Evolutionary conservation across 2,113 vertebrate species (phyloP), one percentile per base, ranked within the genome.

Genomic region (Clinocottus analis): DNA sequence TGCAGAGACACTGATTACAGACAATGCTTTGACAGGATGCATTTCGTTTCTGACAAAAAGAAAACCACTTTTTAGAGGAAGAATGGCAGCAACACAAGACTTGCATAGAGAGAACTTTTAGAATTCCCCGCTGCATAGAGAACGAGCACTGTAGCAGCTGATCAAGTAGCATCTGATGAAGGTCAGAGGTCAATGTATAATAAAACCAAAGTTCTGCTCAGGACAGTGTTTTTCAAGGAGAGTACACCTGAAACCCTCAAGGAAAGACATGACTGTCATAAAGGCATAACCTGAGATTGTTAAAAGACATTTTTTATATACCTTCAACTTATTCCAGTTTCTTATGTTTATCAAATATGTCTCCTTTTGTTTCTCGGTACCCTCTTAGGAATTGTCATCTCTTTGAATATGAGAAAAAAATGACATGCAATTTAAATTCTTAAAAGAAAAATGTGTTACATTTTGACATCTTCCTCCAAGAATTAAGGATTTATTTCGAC

Each of bases 41-140:
- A 60, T 79, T 74, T 63, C 33, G 58, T 76, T 63, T 79, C 21
- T 43, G 43, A 60, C 41, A 51, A 49, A 19, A 19, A 7, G 74
- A 65, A 60, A 29, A 27, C 10, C 2, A 19, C 2, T 6, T 61
- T 69, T 9, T 35, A 69, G 2, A 35, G 37, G 35, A 73, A 68
- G 45, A 78, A 71, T 14, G 6, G 63, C 68, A 82, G 79, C 72
- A 87, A 84, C 66, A 78, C 33, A 74, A 85, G 62, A 89, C 85
- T 93, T 93, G 89, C 92, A n/a, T n/a, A n/a, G n/a, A n/a, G n/a
- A n/a, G n/a, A n/a, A n/a, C n/a, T n/a, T n/a, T n/a, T n/a, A n/a
- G n/a, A n/a, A n/a, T n/a, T n/a, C n/a, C n/a, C 53, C 47, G 17
- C 79, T 85, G 90, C 84, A 87, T 67, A 84, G 84, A 83, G 47